Percentiles rank a stretch among this genome's conserved stretches.
These are phyloP conservation scores for Andrena chrysosceles DNA, from an alignment of 2,888 invertebrate genomes.

Conservation along the genomic window DNA sequence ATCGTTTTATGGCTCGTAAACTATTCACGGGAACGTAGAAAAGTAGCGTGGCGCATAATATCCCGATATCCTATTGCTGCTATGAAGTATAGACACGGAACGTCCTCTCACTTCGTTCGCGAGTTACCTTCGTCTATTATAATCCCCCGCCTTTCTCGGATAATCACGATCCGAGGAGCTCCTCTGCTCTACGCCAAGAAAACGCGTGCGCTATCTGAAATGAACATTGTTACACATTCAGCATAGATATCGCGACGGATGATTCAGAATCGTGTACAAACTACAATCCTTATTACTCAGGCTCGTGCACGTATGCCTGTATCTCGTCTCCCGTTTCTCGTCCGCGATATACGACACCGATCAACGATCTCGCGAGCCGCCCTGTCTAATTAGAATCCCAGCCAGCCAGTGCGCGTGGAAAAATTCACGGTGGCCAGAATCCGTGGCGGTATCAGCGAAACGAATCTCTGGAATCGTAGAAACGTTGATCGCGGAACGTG, in stretches of 20 bases:
- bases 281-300: no score
- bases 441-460: constrained; percentile 12
- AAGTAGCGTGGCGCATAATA: not conserved
- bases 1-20: constrained; percentile 30
- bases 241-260: no score
- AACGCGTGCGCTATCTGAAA: not conserved
- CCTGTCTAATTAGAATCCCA: constrained; percentile 22
- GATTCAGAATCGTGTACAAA: no score
- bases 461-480: constrained; percentile 39
- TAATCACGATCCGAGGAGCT: not conserved
- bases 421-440: constrained; percentile 10
- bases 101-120: constrained; percentile 8
- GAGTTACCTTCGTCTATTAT: not conserved
- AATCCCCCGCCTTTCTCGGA: not conserved
- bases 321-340: not conserved
- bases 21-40: constrained; percentile 3
- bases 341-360: not conserved
- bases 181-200: not conserved
- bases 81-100: not conserved
- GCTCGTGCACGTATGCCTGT: no score
- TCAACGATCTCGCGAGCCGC: constrained; percentile 1
- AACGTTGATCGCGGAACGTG: constrained; percentile 53
- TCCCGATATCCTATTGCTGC: not conserved
- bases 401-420: not conserved
- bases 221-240: no score